These are phyloP conservation scores for Telmatherina bonti DNA, from an alignment of 2,797 vertebrate species.

Conservation along the genomic window DNA sequence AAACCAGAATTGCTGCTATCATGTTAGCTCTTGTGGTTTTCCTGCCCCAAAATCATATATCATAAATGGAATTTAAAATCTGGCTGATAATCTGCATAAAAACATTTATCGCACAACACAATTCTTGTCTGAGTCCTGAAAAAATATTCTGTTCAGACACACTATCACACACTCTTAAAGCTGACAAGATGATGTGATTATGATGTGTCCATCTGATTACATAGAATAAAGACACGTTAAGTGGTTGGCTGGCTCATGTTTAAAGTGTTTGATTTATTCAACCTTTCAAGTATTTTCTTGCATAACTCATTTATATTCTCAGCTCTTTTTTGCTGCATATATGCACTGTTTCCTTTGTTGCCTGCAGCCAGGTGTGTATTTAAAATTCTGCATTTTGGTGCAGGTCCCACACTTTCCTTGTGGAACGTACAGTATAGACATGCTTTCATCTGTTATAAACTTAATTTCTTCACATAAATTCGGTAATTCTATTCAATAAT, in stretches of 20 bases:
- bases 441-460: background rate
- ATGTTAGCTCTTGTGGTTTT: background rate
- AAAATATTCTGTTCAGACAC: conserved; percentile 53
- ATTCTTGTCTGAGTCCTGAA: conserved; percentile 51
- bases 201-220: conserved; percentile 60
- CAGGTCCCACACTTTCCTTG: background rate
- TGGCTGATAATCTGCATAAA: conserved; percentile 52
- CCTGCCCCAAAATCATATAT: background rate
- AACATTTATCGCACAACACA: conserved; percentile 37
- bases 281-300: background rate
- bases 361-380: background rate
- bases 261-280: background rate
- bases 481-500: background rate
- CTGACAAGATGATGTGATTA: conserved; percentile 60
- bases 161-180: conserved; percentile 12
- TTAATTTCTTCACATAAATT: background rate
- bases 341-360: background rate
- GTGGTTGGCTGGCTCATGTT: conserved; percentile 5
- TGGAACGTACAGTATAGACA: background rate
- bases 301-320: background rate
- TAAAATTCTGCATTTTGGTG: background rate
- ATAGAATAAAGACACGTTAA: conserved; percentile 64
- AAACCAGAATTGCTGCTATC: background rate
- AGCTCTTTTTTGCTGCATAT: background rate
- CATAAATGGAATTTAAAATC: conserved; percentile 43